Evolutionary conservation across 2,113 vertebrate genomes (phyloP).

Genomic region (Catagonus wagneri): DNA sequence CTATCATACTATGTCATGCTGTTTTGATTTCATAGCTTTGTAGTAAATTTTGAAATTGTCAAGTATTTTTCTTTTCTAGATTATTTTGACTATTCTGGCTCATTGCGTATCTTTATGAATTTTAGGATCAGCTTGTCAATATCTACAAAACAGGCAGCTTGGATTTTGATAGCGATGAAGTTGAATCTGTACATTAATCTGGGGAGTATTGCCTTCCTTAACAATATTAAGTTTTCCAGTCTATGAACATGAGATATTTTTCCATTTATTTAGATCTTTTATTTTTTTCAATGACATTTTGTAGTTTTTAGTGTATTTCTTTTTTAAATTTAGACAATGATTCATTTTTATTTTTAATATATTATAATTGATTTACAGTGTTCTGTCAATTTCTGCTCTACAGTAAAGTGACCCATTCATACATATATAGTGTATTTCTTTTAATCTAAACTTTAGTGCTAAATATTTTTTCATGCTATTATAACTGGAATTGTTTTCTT

Average conservation of each 20-base stretch:
- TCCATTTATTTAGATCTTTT: not conserved
- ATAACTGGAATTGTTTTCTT: conserved; percentile 28
- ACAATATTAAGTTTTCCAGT: not conserved
- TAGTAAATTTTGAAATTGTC: conserved; percentile 5
- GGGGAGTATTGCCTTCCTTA: not conserved
- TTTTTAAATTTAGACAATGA: too few species aligned
- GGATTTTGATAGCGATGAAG: not conserved
- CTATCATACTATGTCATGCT: not conserved
- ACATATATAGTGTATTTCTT: not conserved
- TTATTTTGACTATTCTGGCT: not conserved
- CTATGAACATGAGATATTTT: not conserved
- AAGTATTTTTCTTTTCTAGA: not conserved
- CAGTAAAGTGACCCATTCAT: too few species aligned
- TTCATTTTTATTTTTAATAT: too few species aligned
- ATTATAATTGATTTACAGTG: too few species aligned
- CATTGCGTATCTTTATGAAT: not conserved
- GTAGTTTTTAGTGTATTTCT: not conserved
- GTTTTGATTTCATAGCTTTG: not conserved
- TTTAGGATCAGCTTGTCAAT: not conserved
- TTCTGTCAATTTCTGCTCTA: too few species aligned
- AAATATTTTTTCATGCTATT: not conserved
- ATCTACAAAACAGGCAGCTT: not conserved
- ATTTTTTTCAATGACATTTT: not conserved
- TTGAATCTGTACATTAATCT: not conserved
- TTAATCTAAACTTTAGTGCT: not conserved